A percentile compares a stretch with the other conserved stretches of the same genome.
These are phyloP conservation scores for Zelleria hepariella DNA, from an alignment of 2,888 invertebrate genomes.

Conservation along the genomic window DNA sequence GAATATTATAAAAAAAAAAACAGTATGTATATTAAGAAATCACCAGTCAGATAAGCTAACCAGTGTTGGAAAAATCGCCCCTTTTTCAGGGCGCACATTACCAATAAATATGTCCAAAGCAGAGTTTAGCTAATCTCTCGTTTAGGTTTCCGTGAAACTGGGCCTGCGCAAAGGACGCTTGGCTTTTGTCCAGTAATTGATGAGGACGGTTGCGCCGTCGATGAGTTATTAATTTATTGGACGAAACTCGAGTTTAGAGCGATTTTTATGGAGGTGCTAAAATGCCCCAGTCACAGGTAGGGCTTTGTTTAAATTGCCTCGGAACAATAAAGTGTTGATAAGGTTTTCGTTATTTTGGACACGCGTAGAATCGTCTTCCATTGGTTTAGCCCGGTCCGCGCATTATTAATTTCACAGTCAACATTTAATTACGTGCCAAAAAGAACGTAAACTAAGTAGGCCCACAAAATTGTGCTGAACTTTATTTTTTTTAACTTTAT, in stretches of 20 bases:
- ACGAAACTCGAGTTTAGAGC: slow-evolving; percentile 42
- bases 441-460: not conserved
- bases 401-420: not conserved
- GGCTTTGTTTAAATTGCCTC: slow-evolving; percentile 12
- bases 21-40: too few species aligned
- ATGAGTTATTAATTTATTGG: slow-evolving; percentile 71
- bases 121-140: too few species aligned
- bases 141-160: not conserved
- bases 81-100: too few species aligned
- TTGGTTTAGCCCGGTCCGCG: too few species aligned
- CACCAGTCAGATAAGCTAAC: too few species aligned
- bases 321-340: not conserved
- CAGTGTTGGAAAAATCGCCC: too few species aligned
- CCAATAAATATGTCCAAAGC: too few species aligned
- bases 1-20: too few species aligned
- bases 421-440: not conserved
- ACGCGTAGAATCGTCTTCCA: not conserved
- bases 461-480: too few species aligned
- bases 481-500: not conserved
- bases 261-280: slow-evolving; percentile 67
- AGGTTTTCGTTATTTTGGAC: not conserved
- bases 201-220: slow-evolving; percentile 43
- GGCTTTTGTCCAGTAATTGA: slow-evolving; percentile 62
- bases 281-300: slow-evolving; percentile 32
- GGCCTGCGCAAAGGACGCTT: slow-evolving; percentile 16